Evolutionary conservation across 2,113 vertebrate species (phyloP).

Genomic region (Chionomys nivalis): DNA sequence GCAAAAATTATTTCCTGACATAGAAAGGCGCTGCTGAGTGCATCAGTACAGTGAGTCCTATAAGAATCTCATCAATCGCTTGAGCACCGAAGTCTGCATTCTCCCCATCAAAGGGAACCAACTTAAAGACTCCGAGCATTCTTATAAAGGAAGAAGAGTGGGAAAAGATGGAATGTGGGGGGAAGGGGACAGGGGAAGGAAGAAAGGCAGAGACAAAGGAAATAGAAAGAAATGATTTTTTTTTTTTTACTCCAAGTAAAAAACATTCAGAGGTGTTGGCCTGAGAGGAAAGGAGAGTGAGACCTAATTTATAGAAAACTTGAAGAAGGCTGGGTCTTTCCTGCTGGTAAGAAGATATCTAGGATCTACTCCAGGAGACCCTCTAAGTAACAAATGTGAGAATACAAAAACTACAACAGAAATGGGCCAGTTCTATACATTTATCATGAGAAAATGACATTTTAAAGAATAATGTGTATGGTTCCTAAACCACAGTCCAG

Average conservation of each 20-base stretch:
- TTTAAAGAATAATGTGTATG: neutral
- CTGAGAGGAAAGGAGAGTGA: neutral
- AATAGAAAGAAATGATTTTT: neutral
- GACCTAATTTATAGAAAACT: neutral
- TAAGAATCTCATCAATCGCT: neutral
- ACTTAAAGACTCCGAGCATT: neutral
- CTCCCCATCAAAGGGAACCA: neutral
- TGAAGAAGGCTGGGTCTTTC: neutral
- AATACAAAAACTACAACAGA: neutral
- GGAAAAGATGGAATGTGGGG: accelerated
- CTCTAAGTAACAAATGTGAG: neutral
- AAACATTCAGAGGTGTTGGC: neutral
- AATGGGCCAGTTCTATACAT: neutral
- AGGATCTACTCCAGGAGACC: neutral
- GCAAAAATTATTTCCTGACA: neutral
- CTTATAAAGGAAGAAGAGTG: neutral
- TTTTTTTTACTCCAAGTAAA: neutral
- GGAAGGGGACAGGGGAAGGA: neutral
- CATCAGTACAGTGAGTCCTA: neutral
- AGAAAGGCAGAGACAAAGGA: neutral
- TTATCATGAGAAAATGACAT: neutral
- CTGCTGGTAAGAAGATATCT: neutral
- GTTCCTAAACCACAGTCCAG: neutral
- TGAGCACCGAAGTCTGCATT: neutral
- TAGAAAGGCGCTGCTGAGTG: neutral